Evolutionary conservation across 2,888 invertebrate genomes (phyloP).

Genomic region (Tipula lateralis): DNA sequence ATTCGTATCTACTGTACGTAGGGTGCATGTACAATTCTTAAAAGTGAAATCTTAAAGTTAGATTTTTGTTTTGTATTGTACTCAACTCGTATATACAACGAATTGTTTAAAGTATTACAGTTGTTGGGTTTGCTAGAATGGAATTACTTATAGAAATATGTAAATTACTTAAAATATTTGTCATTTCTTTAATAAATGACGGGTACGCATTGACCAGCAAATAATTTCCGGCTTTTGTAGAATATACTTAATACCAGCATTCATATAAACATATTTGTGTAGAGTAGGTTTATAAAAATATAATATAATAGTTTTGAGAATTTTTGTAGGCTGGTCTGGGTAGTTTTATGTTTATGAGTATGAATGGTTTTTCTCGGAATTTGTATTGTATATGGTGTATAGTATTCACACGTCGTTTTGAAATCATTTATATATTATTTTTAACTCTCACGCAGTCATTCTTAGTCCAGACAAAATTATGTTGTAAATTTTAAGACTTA

Average conservation of each 20-base stretch:
- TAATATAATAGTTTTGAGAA: neutral
- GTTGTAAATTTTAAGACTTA: no score
- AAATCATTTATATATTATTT: no score
- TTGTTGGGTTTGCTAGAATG: neutral
- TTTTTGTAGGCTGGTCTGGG: neutral
- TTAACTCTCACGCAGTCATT: no score
- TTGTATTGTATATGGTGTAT: neutral
- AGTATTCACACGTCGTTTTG: neutral
- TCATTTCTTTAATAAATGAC: neutral
- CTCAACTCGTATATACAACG: neutral
- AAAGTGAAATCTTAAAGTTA: neutral
- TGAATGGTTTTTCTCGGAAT: neutral
- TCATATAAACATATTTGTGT: neutral
- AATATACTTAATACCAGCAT: neutral
- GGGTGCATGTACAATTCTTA: no score
- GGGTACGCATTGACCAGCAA: neutral
- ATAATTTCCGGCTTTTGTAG: neutral
- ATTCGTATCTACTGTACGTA: neutral
- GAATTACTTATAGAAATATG: neutral
- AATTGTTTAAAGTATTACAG: neutral
- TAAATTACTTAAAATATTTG: neutral
- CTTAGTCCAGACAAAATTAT: no score
- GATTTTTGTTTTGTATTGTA: neutral
- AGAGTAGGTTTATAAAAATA: neutral
- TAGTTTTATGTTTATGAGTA: neutral